A percentile compares a stretch with the other conserved stretches of the same genome.
Conservation (phyloP, 1,140 invertebrate genomes). For the Tribolium madens region DNA sequence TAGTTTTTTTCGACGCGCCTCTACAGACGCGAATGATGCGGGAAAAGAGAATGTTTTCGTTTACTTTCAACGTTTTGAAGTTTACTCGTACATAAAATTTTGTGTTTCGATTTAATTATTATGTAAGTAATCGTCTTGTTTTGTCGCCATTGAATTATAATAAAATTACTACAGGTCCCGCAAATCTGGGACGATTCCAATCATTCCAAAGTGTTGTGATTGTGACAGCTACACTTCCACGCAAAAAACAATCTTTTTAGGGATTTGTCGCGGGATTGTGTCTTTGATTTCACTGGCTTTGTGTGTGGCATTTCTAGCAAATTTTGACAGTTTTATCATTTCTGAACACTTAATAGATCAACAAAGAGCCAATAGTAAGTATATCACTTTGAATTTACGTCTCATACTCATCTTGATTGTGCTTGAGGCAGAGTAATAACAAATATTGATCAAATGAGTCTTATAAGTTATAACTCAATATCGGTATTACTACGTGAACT, state of each 20-base stretch:
- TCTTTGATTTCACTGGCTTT: not conserved
- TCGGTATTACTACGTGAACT: not conserved
- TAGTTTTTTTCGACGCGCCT: not conserved
- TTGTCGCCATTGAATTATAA: not conserved
- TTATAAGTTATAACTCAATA: not conserved
- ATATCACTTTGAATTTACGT: not conserved
- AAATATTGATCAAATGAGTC: not conserved
- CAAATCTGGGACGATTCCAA: not conserved
- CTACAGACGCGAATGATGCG: not conserved
- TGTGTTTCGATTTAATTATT: not conserved
- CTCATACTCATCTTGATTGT: not conserved
- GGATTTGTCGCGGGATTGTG: not conserved
- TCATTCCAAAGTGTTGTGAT: constrained; percentile 1
- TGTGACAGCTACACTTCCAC: not conserved
- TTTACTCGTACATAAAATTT: too few relatives aligned
- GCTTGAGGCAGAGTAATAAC: not conserved
- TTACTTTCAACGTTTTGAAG: too few relatives aligned
- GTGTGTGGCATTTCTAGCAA: constrained; percentile 3
- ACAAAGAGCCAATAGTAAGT: not conserved
- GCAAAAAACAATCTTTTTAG: not conserved
- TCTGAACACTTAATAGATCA: not conserved
- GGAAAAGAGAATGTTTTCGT: too few relatives aligned
- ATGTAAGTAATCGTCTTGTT: not conserved
- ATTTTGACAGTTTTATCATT: not conserved
- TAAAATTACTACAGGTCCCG: not conserved